Base-by-base conservation (phyloP, 2,888 invertebrate genomes). In the Oligia strigilis region DNA sequence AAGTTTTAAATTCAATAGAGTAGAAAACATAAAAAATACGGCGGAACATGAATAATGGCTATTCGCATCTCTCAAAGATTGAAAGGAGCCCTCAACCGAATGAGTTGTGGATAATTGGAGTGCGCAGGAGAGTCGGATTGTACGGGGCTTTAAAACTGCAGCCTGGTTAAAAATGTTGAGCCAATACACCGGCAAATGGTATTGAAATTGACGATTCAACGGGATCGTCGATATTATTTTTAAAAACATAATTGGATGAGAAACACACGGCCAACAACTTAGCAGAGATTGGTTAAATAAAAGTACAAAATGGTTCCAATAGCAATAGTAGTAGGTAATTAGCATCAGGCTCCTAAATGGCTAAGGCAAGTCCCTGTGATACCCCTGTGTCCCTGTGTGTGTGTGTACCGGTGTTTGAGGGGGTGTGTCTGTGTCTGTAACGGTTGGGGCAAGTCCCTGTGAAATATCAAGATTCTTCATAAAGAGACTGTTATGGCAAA, bases 61-160 rank as follows among this genome's bases (percentile, higher is more conserved):
- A 23, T 58, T 60, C 29, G n/a, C 72, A 69, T 72, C 75, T 73
- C 75, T 73, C 71, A 58, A 75, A 76, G 74, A 79, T 79, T 85
- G 85, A 85, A 85, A 79, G n/a, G 69, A 85, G 72, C 77, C 67
- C 78, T 78, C 72, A 62, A 76, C 55, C 67, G 78, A 82, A 82
- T 85, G 76, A 79, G 85, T 75, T 78, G 55, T 65, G 76, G 64
- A 78, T 85, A 85, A 85, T 85, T 85, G 85, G 85, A 85, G 85
- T 69, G 77, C 60, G 29, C 78, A 78, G 73, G 70, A 82, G 67
- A 76, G 75, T 65, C 23, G 66, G 64, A 69, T 62, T 72, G 72
- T 43, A 75, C 55, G 19, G 60, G 64, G 74, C 40, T 80, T 67
- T 49, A 85, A 65, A 78, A 66, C 81, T 76, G 67, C 70, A 29